Base-by-base conservation (phyloP, 2,888 invertebrate genomes). In the Drosophila peninsularis region DNA sequence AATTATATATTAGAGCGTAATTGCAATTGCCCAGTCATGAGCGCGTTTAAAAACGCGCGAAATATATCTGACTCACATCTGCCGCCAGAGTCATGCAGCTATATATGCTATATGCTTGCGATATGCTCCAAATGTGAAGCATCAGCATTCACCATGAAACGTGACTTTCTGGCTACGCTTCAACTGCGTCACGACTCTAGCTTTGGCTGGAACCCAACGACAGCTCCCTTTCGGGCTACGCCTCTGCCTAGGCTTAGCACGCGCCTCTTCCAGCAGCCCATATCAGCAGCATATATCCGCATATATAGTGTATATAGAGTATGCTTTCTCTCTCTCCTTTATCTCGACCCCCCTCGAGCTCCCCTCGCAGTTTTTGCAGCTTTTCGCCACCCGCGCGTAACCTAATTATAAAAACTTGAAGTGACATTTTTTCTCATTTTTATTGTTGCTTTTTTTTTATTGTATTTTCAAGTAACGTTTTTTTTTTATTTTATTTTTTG, bases 341-440 rank as follows among this genome's bases (percentile, higher is more conserved):
- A 67, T 50, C 34, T 50, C 14, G 7, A 21, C 36, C 21, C 21
- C 34, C 5, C 34, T 10, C 10, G 27, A 3, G 21, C 50, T 19
- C 14, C 44, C 39, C 44, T 41, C 34, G 37, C 37, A 45, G 11
- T 52, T 45, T 58, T 58, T 56, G 49, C 74, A 88, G 74, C 80
- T 76, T 88, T 71, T 50, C 56, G 54, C 52, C 71, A 86, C 66
- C 87, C 75, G 87, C 87, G 78, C 89, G 83, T 72, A 83, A 88
- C 84, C 87, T 83, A 83, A 83, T 88, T 83, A 88, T 71, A 88
- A 80, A 68, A 70, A 71, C 63, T 69, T 55, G 63, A 76, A 86
- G 66, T 79, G 76, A 83, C 70, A 72, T 81, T 82, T 64, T 64
- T 63, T 30, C 27, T 14, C 2, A 58, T 62, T 69, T 55, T 24